phyloP scores from a whole-genome alignment of 92 coral and sea anemone genomes.

The Pocillopora meandrina region DNA sequence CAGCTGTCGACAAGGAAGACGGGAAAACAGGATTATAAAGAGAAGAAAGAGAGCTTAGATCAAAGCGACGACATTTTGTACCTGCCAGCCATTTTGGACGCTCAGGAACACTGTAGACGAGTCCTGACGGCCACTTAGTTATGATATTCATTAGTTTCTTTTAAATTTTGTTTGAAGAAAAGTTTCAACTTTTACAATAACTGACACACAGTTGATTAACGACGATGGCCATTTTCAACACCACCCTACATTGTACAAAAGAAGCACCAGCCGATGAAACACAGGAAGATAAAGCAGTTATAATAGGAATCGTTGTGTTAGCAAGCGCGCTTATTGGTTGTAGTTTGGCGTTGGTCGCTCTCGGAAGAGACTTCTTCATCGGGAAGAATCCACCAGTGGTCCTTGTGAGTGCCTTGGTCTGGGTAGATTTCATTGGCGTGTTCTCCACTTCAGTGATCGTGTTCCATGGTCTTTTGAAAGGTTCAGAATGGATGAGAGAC shows the following conservation, averaged over 20 bases:
- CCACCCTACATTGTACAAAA: slow-evolving; percentile 1
- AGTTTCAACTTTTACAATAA: too few species aligned
- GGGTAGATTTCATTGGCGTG: slow-evolving; percentile 68
- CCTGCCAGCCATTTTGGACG: too few species aligned
- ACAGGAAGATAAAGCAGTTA: not conserved
- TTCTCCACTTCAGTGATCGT: slow-evolving; percentile 51
- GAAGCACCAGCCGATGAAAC: slow-evolving; percentile 16
- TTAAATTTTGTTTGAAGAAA: not conserved
- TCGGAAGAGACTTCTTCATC: slow-evolving; percentile 59
- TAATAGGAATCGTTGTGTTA: slow-evolving; percentile 6
- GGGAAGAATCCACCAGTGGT: slow-evolving; percentile 57
- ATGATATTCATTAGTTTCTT: not conserved
- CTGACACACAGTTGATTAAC: too few species aligned
- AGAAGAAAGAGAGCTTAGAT: too few species aligned
- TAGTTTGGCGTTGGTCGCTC: slow-evolving; percentile 35
- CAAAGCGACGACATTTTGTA: too few species aligned
- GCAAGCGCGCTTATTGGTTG: slow-evolving; percentile 46
- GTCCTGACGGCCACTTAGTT: too few species aligned
- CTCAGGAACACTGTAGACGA: too few species aligned
- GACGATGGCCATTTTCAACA: slow-evolving; percentile 8
- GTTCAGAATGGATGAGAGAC: slow-evolving; percentile 49
- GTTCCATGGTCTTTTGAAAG: slow-evolving; percentile 49
- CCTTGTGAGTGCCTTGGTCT: slow-evolving; percentile 57
- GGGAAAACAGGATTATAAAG: too few species aligned
- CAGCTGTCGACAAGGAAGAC: too few species aligned